phyloP scores from a whole-genome alignment of 2,797 vertebrate species.

The Syngnathus acus region DNA sequence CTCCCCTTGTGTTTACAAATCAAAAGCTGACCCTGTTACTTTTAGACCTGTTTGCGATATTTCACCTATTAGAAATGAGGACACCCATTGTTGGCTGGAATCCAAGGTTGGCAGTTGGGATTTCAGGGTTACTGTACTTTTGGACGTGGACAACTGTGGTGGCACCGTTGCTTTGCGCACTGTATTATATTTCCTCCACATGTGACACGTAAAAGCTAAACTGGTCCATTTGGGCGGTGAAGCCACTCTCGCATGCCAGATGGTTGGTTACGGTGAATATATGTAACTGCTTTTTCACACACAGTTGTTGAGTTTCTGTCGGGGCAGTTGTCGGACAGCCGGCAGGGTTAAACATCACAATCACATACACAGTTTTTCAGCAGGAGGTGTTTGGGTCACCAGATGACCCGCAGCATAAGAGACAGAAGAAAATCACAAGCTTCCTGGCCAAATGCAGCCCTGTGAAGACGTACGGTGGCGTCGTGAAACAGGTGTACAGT shows the following conservation, averaged over 20 bases:
- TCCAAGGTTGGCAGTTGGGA: not conserved
- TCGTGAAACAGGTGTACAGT: constrained; percentile 13
- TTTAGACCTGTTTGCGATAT: constrained; percentile 23
- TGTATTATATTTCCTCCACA: not conserved
- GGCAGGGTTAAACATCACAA: not conserved
- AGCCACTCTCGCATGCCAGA: not conserved
- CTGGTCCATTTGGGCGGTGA: not conserved
- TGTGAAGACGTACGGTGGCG: constrained; percentile 5
- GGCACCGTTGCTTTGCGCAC: not conserved
- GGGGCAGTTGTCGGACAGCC: constrained; percentile 14
- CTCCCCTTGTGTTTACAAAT: not conserved
- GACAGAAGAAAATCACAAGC: constrained; percentile 18
- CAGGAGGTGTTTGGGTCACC: not conserved
- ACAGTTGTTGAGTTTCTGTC: constrained; percentile 18
- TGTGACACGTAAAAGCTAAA: not conserved
- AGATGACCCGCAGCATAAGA: not conserved
- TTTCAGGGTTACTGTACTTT: constrained; percentile 19
- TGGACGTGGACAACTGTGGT: not conserved
- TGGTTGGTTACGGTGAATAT: not conserved
- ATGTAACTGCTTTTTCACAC: not conserved
- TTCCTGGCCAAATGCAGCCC: constrained; percentile 27
- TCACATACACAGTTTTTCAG: not conserved
- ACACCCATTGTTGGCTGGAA: constrained; percentile 2
- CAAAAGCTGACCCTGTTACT: constrained; percentile 11
- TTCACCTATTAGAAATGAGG: constrained; percentile 21